Evolutionary conservation across 2,797 vertebrate species (phyloP).

Genomic region (Cheirogaleus major): DNA sequence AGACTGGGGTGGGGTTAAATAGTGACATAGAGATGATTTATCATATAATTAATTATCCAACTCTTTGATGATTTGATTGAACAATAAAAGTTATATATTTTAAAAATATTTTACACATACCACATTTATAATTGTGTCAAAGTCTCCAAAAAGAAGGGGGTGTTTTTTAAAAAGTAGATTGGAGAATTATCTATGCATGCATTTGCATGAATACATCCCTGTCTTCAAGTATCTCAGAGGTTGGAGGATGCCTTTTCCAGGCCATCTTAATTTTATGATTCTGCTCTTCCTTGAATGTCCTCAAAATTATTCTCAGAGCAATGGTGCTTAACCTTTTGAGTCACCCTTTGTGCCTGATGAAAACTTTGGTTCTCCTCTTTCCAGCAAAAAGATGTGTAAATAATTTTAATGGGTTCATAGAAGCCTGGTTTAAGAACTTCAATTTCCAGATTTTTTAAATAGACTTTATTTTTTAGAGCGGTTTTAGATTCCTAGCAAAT

Average conservation of each 20-base stretch:
- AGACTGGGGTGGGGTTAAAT: background rate
- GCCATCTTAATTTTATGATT: background rate
- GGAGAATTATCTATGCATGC: background rate
- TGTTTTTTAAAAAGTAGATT: background rate
- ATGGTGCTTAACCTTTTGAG: background rate
- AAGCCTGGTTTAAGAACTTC: background rate
- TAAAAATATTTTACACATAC: background rate
- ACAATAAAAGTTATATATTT: background rate
- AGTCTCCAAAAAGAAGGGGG: background rate
- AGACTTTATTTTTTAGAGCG: background rate
- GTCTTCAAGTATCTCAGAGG: background rate
- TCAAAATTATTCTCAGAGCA: background rate
- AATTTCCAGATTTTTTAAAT: background rate
- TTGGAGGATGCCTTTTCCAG: background rate
- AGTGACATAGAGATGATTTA: background rate
- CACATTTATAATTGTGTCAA: background rate
- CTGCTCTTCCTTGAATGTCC: background rate
- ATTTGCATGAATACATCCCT: background rate
- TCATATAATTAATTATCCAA: conserved; percentile 14
- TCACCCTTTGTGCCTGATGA: background rate
- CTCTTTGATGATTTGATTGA: background rate
- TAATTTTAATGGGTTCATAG: background rate
- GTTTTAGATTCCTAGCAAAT: background rate
- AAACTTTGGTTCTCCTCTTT: background rate
- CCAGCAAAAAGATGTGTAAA: background rate